Evolutionary conservation across 2,888 invertebrate genomes (phyloP).

Genomic region (Drosophila conformis): DNA sequence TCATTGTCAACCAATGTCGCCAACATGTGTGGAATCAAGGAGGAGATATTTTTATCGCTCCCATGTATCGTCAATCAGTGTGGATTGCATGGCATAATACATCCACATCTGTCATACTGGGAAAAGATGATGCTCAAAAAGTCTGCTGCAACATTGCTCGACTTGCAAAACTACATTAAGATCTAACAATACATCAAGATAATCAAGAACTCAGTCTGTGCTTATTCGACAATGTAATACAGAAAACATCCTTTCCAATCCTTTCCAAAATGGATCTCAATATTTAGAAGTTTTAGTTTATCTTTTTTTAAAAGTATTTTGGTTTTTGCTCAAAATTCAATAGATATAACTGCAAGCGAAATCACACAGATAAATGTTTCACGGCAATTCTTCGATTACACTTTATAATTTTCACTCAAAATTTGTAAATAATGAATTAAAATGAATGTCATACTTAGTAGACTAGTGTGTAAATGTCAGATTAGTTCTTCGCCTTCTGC

Average conservation of each 20-base stretch:
- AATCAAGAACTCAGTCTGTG: too few species aligned
- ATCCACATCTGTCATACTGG: slow-evolving; percentile 88
- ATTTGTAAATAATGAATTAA: neutral
- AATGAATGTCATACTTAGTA: neutral
- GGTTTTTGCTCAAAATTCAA: too few species aligned
- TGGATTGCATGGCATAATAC: slow-evolving; percentile 89
- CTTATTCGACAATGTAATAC: neutral
- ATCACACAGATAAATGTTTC: neutral
- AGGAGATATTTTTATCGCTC: slow-evolving; percentile 93
- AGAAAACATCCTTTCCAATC: neutral
- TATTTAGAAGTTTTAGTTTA: neutral
- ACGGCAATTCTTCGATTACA: neutral
- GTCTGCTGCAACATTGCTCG: slow-evolving; percentile 87
- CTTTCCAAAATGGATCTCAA: neutral
- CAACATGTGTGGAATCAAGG: slow-evolving; percentile 89
- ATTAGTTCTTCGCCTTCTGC: neutral
- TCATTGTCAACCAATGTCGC: slow-evolving; percentile 89
- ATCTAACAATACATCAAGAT: slow-evolving; percentile 1
- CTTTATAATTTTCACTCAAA: neutral
- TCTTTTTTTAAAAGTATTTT: too few species aligned
- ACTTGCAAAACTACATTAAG: slow-evolving; percentile 45
- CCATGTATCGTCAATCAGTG: slow-evolving; percentile 90
- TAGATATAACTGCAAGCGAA: neutral
- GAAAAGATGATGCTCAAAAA: slow-evolving; percentile 87
- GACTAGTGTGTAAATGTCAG: neutral